phyloP scores from a whole-genome alignment of 2,113 vertebrate species.

The Alligator sinensis region DNA sequence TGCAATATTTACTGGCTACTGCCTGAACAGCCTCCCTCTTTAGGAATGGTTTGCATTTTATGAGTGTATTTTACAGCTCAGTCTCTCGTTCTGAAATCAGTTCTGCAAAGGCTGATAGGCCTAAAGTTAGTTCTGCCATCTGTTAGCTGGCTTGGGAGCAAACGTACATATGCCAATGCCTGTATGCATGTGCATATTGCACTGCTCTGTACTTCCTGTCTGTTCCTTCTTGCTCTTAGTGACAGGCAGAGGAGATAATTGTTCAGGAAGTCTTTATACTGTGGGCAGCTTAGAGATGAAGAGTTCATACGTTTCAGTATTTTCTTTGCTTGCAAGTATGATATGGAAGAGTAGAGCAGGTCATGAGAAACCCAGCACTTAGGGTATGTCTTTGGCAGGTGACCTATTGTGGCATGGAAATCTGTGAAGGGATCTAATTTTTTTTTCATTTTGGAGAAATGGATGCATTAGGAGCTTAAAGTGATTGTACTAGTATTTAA shows the following conservation, averaged over 20 bases:
- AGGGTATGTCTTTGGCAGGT: slow-evolving; percentile 36
- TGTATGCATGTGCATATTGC: accelerated
- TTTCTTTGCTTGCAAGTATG: slow-evolving; percentile 28
- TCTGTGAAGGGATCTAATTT: not conserved
- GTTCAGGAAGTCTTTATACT: not conserved
- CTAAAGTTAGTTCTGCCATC: not conserved
- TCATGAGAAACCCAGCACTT: not conserved
- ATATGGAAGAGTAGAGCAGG: not conserved
- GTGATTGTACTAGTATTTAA: not conserved
- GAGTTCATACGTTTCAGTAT: not conserved
- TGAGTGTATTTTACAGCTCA: not conserved
- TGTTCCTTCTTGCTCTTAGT: accelerated
- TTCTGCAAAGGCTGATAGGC: not conserved
- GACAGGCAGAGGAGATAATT: not conserved
- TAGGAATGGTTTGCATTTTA: not conserved
- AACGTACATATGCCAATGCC: not conserved
- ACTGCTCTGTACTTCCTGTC: not conserved
- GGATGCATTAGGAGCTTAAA: not conserved
- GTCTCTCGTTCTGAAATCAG: not conserved
- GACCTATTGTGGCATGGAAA: not conserved
- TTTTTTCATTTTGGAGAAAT: not conserved
- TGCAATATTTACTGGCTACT: not conserved
- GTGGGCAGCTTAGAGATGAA: not conserved
- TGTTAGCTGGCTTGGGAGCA: not conserved
- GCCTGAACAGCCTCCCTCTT: not conserved